Evolutionary conservation across 2,888 invertebrate genomes (phyloP).

Genomic region (Melipona beecheii): DNA sequence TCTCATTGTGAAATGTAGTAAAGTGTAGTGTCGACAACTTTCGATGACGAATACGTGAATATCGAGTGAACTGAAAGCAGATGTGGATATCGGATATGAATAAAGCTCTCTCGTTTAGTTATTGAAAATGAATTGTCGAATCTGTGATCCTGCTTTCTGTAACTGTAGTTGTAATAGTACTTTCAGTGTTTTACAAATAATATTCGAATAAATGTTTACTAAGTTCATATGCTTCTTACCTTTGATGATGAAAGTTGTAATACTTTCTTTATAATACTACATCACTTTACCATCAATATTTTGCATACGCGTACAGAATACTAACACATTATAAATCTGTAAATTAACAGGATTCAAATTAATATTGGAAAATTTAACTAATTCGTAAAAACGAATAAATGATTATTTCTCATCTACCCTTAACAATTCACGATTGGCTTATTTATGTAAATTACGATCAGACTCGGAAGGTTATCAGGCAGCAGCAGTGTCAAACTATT

Average conservation of each 20-base stretch:
- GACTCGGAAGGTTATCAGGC: constrained; percentile 41
- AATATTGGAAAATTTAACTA: background rate
- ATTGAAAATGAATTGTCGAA: background rate
- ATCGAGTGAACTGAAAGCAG: background rate
- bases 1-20: background rate
- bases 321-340: background rate
- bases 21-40: background rate
- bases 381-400: background rate
- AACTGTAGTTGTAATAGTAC: background rate
- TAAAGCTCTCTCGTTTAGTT: background rate
- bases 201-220: background rate
- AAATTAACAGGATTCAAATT: background rate
- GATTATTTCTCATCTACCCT: background rate
- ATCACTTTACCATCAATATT: background rate
- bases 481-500: constrained; percentile 18
- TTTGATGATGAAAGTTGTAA: background rate
- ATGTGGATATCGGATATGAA: background rate
- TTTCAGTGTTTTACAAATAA: background rate
- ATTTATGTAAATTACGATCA: constrained; percentile 12
- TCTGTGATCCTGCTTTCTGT: background rate
- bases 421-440: background rate
- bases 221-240: background rate
- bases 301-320: background rate
- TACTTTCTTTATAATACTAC: too few species aligned
- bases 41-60: background rate